Conservation (phyloP, 2,113 vertebrate species). For the Tychaedon coryphoeus region DNA sequence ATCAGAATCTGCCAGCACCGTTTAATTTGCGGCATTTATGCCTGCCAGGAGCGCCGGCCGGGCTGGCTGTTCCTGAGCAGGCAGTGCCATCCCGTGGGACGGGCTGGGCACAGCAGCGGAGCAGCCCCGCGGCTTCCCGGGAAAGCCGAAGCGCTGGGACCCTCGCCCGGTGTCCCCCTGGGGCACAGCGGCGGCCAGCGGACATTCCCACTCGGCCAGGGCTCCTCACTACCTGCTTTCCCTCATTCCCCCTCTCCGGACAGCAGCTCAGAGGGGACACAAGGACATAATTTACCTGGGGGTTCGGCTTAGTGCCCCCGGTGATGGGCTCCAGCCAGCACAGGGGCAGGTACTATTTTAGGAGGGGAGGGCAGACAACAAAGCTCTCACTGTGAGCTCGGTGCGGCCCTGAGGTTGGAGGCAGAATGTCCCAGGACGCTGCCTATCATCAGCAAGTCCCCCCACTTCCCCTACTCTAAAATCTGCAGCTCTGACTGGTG, state of each 20-base stretch:
- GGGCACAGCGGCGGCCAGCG: no score
- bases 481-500: background rate
- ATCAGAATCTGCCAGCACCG: conserved; percentile 40
- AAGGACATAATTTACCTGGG: background rate
- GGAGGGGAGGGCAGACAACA: background rate
- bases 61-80: conserved; percentile 39
- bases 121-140: background rate
- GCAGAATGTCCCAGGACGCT: background rate
- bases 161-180: background rate
- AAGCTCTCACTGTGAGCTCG: background rate
- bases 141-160: background rate
- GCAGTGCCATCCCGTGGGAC: conserved; percentile 68
- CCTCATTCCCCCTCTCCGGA: background rate
- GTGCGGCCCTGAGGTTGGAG: background rate
- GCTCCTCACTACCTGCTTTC: background rate
- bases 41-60: background rate
- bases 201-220: background rate
- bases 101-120: background rate
- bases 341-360: background rate
- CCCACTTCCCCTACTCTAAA: background rate
- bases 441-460: background rate
- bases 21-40: conserved; percentile 57
- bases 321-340: background rate
- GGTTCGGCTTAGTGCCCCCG: background rate
- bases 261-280: background rate